Base-by-base conservation (phyloP, 2,797 vertebrate species). In the Bufotes viridis region DNA sequence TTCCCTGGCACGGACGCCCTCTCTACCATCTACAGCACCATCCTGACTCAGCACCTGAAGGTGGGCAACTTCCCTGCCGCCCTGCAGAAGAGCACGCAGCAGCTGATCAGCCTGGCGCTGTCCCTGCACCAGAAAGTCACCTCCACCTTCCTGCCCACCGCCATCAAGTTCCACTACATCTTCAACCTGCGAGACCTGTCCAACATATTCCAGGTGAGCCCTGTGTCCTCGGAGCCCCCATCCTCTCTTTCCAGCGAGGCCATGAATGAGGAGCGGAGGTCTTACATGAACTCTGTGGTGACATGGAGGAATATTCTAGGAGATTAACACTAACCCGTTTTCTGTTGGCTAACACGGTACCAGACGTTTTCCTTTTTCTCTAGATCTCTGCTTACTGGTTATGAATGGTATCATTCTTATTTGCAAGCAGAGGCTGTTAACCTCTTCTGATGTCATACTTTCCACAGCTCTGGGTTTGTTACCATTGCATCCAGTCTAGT, bases 151-250 rank as follows among this genome's bases (percentile, higher is more conserved):
- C 96, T 99, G 58, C 97, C 98, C 70, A 99, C 98, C 0, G 98
- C 97, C 0, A 89, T 97, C 93, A 99, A 98, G 93, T 99, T 99
- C 93, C 98, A 99, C 94, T 99, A 99, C 7, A 82, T 97, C 91
- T 99, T 99, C 92, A 99, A 98, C 92, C 95, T 99, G 89, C 94
- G 98, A 29, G 98, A 99, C 92, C 95, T 99, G 57, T 97, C 98
- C 94, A 99, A 96, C 90, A 97, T 99, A 90, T 99, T 99, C 93
- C 98, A 99, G 93, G 98, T 99, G 89, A 93, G 94, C 13, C 22
- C 12, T 26, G 15, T 49, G 70, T 10, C 26, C 29, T 18, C 22
- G 12, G 60, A 2, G 9, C n/a, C n/a, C 0, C 58, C 58, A 15
- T 60, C 63, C 24, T 15, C 17, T 60, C 58, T 18, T 60, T 60